Base-by-base conservation (phyloP, 2,888 invertebrate species). In the Pachliopta kotzebuea region DNA sequence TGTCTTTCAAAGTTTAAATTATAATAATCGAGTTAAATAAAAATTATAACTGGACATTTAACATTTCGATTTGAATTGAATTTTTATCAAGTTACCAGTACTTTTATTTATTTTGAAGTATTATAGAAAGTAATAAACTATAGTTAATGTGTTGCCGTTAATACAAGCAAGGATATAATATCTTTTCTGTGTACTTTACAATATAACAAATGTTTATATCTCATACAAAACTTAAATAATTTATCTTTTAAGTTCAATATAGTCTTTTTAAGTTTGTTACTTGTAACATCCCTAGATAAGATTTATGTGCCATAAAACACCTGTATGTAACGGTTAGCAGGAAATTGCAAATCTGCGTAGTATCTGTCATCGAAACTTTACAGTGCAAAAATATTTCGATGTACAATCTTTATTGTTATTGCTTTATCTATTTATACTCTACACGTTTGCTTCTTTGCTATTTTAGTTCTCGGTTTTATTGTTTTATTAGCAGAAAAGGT, bases 221-320 rank as follows among this genome's bases (percentile, higher is more conserved):
- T 37, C 37, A 37, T 37, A 26, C 6, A 6, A 37, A 37, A 11
- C 14, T 11, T 14, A 37, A 37, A 37, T 0, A 37, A 14, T 14
- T 37, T 14, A 14, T 14, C 14, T 9, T 9, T 31, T 1, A 42
- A 42, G 17, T 4, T 18, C n/a, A 42, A 4, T 18, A 42, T 42
- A 17, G 4, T 45, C 45, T 42, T 11, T 18, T 18, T 8, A 18
- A 7, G 18, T 45, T n/a, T 6, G n/a, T 45, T 45, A 45, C 18
- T 18, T 1, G 45, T 21, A 26, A 1, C 55, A 37, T n/a, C 49
- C 23, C 59, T 55, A 20, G 4, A 55, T 49, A 14, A 50, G 23
- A 63, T 49, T 49, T 55, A 54, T 57, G 37, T 42, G 20, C 37
- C 56, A 37, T 64, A 60, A 64, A 65, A 42, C 61, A 57, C 60